Base-by-base conservation (phyloP, 2,888 invertebrate genomes). In the Limulus polyphemus region DNA sequence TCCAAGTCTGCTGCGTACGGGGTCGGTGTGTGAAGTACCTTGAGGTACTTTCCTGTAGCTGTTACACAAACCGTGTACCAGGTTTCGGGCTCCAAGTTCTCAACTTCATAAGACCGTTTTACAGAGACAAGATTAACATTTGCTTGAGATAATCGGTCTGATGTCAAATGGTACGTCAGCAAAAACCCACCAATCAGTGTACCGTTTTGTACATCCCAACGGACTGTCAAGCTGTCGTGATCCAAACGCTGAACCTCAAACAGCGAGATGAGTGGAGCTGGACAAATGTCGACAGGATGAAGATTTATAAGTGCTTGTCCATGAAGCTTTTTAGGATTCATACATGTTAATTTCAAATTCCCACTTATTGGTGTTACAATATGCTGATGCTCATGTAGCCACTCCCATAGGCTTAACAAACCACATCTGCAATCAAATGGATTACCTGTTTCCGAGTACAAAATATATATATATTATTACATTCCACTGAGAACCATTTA, bases 371-470 rank as follows among this genome's bases (percentile, higher is more conserved):
- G 55, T 10, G 47, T 57, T 47, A 86, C 79, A 62, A 87, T 81
- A 78, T 90, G 90, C 73, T 85, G 83, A 79, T 94, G 89, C 75
- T 90, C 87, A 73, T 88, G 82, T 74, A 93, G 81, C 93, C 92
- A 94, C 78, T 87, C 87, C 89, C 93, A 91, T 57, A 91, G 82
- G 75, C 90, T 88, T 77, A 90, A 88, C 64, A 90, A 84, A 75
- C 91, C 89, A 76, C 93, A 94, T 73, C 85, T 87, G 77, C 93
- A 94, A 67, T 86, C 84, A 71, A 93, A 79, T 55, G 93, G 92
- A 78, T 93, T 93, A 74, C 88, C 91, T 89, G 32, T 32, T 32
- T 32, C 7, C 32, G 32, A 32, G 1, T 32, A 32, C 32, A 32
- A 32, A 32, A 1, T 32, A 32, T 32, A 32, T 32, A 32, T 32